Conservation (phyloP, 2,888 invertebrate species). For the Pristionchus mayeri region DNA sequence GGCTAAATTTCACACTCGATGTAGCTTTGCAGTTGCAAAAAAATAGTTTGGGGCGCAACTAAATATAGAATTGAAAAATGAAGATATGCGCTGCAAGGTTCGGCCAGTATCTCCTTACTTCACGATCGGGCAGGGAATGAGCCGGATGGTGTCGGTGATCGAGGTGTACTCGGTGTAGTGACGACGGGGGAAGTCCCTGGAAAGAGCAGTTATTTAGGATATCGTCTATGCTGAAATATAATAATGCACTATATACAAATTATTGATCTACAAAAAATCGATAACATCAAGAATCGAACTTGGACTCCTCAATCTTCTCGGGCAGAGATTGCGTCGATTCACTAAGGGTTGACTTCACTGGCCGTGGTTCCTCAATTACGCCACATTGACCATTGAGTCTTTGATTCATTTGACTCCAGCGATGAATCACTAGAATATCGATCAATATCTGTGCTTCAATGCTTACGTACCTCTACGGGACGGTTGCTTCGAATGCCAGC, state of each 20-base stretch:
- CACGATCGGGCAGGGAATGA: neutral
- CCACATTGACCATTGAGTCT: too few species aligned
- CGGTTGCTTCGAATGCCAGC: neutral
- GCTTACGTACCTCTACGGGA: neutral
- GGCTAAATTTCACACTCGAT: neutral
- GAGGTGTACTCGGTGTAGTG: constrained; percentile 53
- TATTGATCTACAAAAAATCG: neutral
- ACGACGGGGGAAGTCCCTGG: constrained; percentile 21
- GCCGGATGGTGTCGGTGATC: constrained; percentile 51
- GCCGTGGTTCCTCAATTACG: neutral
- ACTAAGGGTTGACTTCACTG: neutral
- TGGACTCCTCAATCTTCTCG: constrained; percentile 24
- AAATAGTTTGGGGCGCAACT: too few species aligned
- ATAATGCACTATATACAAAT: neutral
- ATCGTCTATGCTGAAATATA: too few species aligned
- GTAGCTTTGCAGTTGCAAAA: neutral
- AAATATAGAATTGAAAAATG: too few species aligned
- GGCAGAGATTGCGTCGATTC: constrained; percentile 35
- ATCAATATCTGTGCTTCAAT: neutral
- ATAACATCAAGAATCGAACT: neutral
- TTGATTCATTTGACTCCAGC: too few species aligned
- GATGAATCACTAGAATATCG: too few species aligned
- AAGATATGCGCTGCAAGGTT: too few species aligned
- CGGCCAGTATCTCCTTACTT: too few species aligned
- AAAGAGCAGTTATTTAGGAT: neutral